These are phyloP conservation scores for Cantharis rufa DNA, from an alignment of 2,888 invertebrate genomes.

Conservation along the genomic window DNA sequence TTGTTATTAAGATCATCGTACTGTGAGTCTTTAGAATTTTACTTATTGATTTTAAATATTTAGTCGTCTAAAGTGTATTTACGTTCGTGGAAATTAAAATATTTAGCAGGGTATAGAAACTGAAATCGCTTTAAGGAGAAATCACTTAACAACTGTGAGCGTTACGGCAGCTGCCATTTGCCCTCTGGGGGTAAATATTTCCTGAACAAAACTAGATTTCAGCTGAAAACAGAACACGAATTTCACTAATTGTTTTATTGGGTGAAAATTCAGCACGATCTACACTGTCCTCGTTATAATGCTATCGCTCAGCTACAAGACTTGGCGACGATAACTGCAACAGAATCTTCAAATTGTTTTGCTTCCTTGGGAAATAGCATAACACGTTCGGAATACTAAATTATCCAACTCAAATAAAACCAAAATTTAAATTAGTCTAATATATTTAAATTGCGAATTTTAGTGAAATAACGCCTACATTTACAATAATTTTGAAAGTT, in stretches of 20 bases:
- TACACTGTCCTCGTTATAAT: slow-evolving; percentile 29
- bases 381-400: slow-evolving; percentile 1
- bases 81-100: not conserved
- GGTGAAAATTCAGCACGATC: slow-evolving; percentile 35
- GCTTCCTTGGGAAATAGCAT: slow-evolving; percentile 7
- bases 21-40: not conserved
- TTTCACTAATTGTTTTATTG: slow-evolving; percentile 36
- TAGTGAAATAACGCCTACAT: not conserved
- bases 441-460: not conserved
- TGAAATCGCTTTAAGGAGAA: not conserved
- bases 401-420: not conserved
- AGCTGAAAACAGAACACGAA: slow-evolving; percentile 32
- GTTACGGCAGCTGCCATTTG: slow-evolving; percentile 17
- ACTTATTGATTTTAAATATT: not conserved
- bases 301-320: slow-evolving; percentile 15
- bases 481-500: not conserved
- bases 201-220: slow-evolving; percentile 25
- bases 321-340: slow-evolving; percentile 23
- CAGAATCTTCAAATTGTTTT: slow-evolving; percentile 21
- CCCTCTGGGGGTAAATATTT: slow-evolving; percentile 26
- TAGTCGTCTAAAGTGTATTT: not conserved
- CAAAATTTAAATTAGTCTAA: not conserved
- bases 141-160: slow-evolving; percentile 7
- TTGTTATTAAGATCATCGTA: not conserved
- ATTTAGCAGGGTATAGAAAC: not conserved